Evolutionary conservation across 2,797 vertebrate genomes (phyloP).

Genomic region (Gymnocypris eckloni): DNA sequence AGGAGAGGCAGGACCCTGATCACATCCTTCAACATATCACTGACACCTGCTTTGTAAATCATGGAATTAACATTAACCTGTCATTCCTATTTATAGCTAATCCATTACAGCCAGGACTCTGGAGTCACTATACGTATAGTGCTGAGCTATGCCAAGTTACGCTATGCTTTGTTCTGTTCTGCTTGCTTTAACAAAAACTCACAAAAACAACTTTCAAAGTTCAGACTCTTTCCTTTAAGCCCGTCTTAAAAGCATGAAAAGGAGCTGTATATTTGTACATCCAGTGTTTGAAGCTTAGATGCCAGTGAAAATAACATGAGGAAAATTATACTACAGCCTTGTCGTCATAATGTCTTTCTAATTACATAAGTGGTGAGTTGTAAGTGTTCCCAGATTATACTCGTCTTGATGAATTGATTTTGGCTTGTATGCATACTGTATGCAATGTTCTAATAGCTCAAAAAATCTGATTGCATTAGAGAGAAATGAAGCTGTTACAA

Average conservation of each 20-base stretch:
- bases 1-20: constrained; percentile 27
- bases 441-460: background rate
- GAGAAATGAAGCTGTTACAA: background rate
- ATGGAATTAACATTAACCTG: constrained; percentile 33
- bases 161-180: background rate
- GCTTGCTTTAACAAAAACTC: constrained; percentile 15
- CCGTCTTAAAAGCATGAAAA: background rate
- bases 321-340: background rate
- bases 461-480: background rate
- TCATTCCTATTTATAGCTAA: constrained; percentile 21
- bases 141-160: constrained; percentile 1
- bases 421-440: background rate
- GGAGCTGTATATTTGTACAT: background rate
- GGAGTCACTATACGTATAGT: background rate
- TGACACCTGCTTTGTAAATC: constrained; percentile 30
- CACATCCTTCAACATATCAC: constrained; percentile 20
- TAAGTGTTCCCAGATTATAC: constrained; percentile 9
- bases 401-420: constrained; percentile 1
- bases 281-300: background rate
- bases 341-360: background rate
- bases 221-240: background rate
- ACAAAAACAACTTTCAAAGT: background rate
- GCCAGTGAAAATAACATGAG: background rate
- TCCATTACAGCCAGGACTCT: constrained; percentile 28
- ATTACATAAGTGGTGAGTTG: background rate